Evolutionary conservation across 2,797 vertebrate genomes (phyloP).

Genomic region (Psittacula derbiana): DNA sequence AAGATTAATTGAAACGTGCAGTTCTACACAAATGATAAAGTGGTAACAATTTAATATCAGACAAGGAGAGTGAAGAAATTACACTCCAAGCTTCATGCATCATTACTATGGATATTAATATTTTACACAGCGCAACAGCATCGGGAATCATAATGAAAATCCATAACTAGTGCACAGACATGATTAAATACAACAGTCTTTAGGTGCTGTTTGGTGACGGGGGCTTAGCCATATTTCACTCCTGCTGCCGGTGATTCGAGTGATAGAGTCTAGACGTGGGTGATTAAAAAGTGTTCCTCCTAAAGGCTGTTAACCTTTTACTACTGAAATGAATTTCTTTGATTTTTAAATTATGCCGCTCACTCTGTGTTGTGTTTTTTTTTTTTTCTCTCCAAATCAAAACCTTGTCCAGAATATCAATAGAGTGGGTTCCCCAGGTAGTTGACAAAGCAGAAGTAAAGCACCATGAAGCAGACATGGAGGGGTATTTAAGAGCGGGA

Average conservation of each 20-base stretch:
- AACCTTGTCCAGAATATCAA: conserved; percentile 73
- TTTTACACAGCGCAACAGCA: conserved; percentile 87
- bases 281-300: conserved; percentile 86
- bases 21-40: conserved; percentile 99
- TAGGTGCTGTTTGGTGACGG: conserved; percentile 84
- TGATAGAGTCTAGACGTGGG: conserved; percentile 84
- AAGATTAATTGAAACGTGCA: conserved; percentile 98
- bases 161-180: conserved; percentile 96
- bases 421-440: conserved; percentile 36
- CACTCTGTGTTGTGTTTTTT: conserved; percentile 52
- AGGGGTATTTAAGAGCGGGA: conserved; percentile 3
- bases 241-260: conserved; percentile 79
- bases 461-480: neutral
- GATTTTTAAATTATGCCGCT: conserved; percentile 83
- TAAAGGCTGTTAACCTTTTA: conserved; percentile 86
- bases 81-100: conserved; percentile 99
- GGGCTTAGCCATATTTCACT: conserved; percentile 84
- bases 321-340: conserved; percentile 86
- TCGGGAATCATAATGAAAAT: conserved; percentile 99
- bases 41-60: conserved; percentile 97
- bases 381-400: conserved; percentile 54
- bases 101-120: conserved; percentile 99
- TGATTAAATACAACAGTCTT: conserved; percentile 98
- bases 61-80: conserved; percentile 97
- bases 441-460: conserved; percentile 58